Conservation (phyloP, 2,888 invertebrate genomes). For the Unio delphinus region DNA sequence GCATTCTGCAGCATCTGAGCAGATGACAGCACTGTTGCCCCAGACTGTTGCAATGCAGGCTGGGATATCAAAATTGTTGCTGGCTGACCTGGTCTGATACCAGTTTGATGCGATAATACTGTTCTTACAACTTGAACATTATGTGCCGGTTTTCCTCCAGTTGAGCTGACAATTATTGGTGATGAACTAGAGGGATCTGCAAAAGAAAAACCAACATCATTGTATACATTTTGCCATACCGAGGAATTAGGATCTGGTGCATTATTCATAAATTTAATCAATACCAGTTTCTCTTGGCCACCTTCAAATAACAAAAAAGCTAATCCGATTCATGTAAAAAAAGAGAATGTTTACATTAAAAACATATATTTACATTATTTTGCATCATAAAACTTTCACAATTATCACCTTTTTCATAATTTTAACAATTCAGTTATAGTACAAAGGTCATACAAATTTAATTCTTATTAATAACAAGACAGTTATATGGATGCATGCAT, state of each 20-base stretch:
- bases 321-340: too few species aligned
- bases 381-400: too few species aligned
- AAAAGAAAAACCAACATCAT: constrained; percentile 3
- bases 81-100: constrained; percentile 62
- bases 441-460: too few species aligned
- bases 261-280: neutral
- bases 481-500: too few species aligned
- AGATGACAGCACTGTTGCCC: constrained; percentile 40
- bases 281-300: too few species aligned
- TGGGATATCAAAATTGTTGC: constrained; percentile 67
- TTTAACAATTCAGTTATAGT: too few species aligned
- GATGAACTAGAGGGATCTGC: constrained; percentile 22
- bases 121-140: constrained; percentile 67
- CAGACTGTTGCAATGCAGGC: constrained; percentile 53
- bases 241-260: neutral
- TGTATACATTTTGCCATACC: too few species aligned
- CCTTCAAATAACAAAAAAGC: too few species aligned
- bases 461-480: too few species aligned
- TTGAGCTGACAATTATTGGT: constrained; percentile 31
- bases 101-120: constrained; percentile 64
- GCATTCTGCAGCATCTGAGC: constrained; percentile 53
- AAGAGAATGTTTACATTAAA: too few species aligned
- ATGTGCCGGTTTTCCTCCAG: constrained; percentile 53
- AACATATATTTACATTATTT: too few species aligned
- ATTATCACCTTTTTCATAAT: too few species aligned